Conservation (phyloP, 2,888 invertebrate species). For the Deroplatys truncata region DNA sequence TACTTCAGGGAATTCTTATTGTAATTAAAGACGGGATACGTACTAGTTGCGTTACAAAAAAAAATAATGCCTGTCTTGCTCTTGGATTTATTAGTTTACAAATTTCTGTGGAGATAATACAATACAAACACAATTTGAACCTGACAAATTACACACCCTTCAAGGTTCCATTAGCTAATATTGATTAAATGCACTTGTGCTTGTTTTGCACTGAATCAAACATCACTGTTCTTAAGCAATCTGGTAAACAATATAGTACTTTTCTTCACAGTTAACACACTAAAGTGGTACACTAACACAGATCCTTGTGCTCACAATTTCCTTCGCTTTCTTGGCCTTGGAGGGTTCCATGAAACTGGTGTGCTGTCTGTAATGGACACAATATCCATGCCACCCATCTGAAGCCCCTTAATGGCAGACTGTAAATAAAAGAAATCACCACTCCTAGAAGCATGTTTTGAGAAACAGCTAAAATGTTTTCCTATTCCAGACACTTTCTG, state of each 20-base stretch:
- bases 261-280: neutral
- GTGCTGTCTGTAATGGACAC: conserved; percentile 92
- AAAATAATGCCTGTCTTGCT: neutral
- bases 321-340: conserved; percentile 77
- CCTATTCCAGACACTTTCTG: no score
- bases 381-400: conserved; percentile 86
- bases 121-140: neutral
- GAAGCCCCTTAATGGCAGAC: conserved; percentile 90
- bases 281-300: neutral
- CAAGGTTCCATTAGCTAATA: neutral
- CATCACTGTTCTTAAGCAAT: neutral
- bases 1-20: neutral
- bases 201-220: neutral
- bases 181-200: neutral
- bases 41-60: neutral
- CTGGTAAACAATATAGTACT: neutral
- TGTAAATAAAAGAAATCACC: conserved; percentile 46
- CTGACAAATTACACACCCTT: neutral
- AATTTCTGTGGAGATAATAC: neutral
- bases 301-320: conserved; percentile 59
- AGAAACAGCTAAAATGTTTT: neutral
- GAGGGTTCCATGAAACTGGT: conserved; percentile 75
- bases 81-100: neutral
- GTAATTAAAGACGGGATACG: no score
- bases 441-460: neutral